Base-by-base conservation (phyloP, 2,888 invertebrate species). In the Tipula helvola region DNA sequence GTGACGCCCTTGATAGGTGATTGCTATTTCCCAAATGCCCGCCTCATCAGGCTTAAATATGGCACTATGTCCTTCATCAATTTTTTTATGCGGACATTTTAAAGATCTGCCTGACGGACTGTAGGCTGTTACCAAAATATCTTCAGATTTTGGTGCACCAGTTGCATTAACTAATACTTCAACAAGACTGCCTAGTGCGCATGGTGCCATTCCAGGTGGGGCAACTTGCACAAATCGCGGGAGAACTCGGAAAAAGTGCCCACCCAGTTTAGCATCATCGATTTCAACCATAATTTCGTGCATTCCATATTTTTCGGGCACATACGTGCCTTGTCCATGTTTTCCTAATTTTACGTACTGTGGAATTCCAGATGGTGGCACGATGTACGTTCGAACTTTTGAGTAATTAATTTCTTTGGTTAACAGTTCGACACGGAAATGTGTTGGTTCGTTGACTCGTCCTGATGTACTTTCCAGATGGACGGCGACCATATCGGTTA, bases 21-120 rank as follows among this genome's bases (percentile, higher is more conserved):
- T 98, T 88, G 97, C 97, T 87, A 99, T 98, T 89, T 96, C 95
- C 99, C 99, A 99, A 90, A 97, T 97, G 87, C 99, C 99, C 57
- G 98, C 96, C 92, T 99, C 99, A 89, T 98, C 97, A 0, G 99
- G 99, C 90, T 98, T 97, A 91, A 99, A 99, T 89, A 97, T 98
- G 88, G 99, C 98, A 88, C 97, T 97, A 90, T 98, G 98, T 87
- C 97, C 96, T 87, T 97, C 97, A 85, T 96, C 95, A n/a, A 96
- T 95, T 88, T 96, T 96, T 83, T 95, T 95, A n/a, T 97, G 95
- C 0, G 97, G 96, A 90, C 97, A 96, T 87, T 94, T 93, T 87
- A 96, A 93, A 0, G 96, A 94, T 85, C 96, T 94, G 13, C 98
- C 98, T 86, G 96, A 96, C 0, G 99, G 99, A 36, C 98, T 96